These are phyloP conservation scores for Seriola aureovittata DNA, from an alignment of 2,113 vertebrate species.

Conservation along the genomic window DNA sequence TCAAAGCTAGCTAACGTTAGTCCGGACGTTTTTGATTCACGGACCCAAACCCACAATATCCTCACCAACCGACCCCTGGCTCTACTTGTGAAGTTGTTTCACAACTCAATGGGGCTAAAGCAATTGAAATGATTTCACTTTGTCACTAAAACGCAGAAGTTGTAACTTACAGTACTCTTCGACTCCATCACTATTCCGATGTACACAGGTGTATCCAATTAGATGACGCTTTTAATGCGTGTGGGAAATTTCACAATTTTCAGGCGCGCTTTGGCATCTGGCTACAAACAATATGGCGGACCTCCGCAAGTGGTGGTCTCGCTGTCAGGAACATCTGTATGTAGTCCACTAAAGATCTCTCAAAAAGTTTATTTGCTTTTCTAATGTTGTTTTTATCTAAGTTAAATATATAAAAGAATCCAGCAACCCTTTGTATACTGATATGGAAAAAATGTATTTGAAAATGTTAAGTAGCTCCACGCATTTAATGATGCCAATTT, in stretches of 20 bases:
- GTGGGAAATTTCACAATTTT: neutral
- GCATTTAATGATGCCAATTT: too few species aligned
- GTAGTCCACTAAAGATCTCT: too few species aligned
- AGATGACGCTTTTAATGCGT: neutral
- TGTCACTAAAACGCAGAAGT: neutral
- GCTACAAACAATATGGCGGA: too few species aligned
- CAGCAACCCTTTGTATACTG: too few species aligned
- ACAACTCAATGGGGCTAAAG: fast-evolving
- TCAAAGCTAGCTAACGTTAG: neutral
- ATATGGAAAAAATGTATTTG: too few species aligned
- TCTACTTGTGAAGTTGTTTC: neutral
- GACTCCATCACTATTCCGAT: fast-evolving
- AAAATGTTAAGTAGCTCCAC: too few species aligned
- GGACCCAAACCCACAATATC: neutral
- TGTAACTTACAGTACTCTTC: too few species aligned
- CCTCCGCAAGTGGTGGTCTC: too few species aligned
- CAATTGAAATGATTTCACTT: neutral
- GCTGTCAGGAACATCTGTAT: too few species aligned
- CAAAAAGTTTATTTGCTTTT: too few species aligned
- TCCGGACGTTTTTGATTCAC: neutral
- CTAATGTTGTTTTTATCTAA: too few species aligned
- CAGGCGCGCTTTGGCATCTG: neutral
- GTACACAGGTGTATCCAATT: neutral
- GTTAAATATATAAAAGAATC: too few species aligned
- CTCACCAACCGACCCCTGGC: fast-evolving